Percentiles rank a stretch among this genome's conserved stretches.
phyloP scores from a whole-genome alignment of 2,888 invertebrate species.

The Dermolepida albohirtum region DNA sequence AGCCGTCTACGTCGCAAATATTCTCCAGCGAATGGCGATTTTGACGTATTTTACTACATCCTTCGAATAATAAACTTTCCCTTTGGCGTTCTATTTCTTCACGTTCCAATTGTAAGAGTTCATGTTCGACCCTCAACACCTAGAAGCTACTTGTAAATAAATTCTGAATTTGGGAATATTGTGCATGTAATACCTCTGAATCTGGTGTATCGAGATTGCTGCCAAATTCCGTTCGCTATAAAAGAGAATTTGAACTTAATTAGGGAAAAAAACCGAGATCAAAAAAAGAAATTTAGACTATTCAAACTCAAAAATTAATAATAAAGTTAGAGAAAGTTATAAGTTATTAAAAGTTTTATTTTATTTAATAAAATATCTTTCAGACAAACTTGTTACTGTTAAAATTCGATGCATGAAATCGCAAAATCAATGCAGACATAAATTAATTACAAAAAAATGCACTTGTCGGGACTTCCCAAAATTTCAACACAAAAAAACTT shows the following conservation, averaged over 20 bases:
- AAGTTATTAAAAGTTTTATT: too few relatives aligned
- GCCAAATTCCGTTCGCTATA: slow-evolving; percentile 51
- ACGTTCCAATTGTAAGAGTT: slow-evolving; percentile 80
- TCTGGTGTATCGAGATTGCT: slow-evolving; percentile 60
- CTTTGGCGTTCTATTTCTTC: slow-evolving; percentile 81
- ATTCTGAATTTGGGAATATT: slow-evolving; percentile 17
- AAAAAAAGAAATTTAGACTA: too few relatives aligned
- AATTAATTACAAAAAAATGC: too few relatives aligned
- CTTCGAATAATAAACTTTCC: slow-evolving; percentile 76
- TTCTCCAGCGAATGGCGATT: slow-evolving; percentile 62
- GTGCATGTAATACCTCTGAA: slow-evolving; percentile 56
- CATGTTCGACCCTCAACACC: slow-evolving; percentile 82
- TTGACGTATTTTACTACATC: slow-evolving; percentile 67
- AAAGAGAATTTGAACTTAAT: slow-evolving; percentile 29
- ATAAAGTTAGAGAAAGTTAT: too few relatives aligned
- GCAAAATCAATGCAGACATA: too few relatives aligned
- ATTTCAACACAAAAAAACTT: slow-evolving; percentile 22
- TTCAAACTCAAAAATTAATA: too few relatives aligned
- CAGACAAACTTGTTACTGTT: too few relatives aligned
- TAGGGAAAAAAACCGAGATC: too few relatives aligned
- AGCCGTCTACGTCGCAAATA: slow-evolving; percentile 57
- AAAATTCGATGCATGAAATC: not conserved
- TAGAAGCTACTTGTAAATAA: slow-evolving; percentile 54
- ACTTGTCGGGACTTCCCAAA: too few relatives aligned
- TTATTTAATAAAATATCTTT: too few relatives aligned